Conservation (phyloP, 2,888 invertebrate genomes). For the Caenorhabditis sp. region DNA sequence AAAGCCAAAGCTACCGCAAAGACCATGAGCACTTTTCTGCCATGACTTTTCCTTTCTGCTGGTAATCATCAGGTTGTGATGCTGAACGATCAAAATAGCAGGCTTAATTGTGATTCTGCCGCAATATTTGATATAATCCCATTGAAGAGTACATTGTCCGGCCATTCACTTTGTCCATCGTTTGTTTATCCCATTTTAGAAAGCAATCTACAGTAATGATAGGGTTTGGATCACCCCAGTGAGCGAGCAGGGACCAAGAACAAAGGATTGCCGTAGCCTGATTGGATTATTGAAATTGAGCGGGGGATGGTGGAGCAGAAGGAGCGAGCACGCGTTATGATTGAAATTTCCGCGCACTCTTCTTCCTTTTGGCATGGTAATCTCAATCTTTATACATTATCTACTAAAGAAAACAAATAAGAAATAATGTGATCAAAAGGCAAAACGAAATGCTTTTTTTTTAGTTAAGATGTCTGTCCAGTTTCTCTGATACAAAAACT, state of each 20-base stretch:
- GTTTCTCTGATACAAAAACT: too few species aligned
- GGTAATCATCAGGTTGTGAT: background rate
- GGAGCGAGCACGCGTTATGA: constrained; percentile 35
- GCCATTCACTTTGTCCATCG: constrained; percentile 10
- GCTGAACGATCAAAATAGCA: background rate
- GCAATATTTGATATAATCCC: background rate
- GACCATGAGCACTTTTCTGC: too few species aligned
- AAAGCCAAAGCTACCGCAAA: too few species aligned
- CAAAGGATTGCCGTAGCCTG: constrained; percentile 53
- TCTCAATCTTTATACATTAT: background rate
- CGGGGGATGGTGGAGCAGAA: constrained; percentile 20
- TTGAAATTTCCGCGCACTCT: constrained; percentile 36
- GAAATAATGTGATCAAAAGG: too few species aligned
- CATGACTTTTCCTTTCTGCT: too few species aligned
- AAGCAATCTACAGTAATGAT: constrained; percentile 56
- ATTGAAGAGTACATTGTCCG: constrained; percentile 10
- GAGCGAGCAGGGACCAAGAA: constrained; percentile 37
- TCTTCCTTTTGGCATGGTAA: background rate
- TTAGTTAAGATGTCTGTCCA: too few species aligned
- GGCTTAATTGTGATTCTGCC: background rate
- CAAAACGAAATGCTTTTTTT: too few species aligned
- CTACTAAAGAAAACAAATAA: too few species aligned
- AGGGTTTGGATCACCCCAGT: constrained; percentile 38
- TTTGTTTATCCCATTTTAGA: constrained; percentile 25
- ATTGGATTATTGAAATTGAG: constrained; percentile 58